Percentiles rank a stretch among this genome's conserved stretches.
Conservation (phyloP, 23 tunicate species). For the Clavelina lepadiformis region DNA sequence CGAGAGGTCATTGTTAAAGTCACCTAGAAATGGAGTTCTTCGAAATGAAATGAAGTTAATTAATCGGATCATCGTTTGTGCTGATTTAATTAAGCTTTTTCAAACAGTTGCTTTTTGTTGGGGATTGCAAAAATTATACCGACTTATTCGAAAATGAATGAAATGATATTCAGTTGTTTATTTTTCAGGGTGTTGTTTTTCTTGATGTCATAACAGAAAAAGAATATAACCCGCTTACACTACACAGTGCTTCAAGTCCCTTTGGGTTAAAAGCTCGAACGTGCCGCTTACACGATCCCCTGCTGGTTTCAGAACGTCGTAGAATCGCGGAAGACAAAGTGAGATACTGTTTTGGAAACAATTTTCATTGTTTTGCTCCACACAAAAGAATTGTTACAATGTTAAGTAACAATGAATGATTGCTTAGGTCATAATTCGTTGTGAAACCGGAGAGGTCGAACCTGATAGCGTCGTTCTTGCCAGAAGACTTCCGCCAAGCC, state of each 20-base stretch:
- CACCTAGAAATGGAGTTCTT: no score
- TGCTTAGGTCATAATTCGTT: conserved; percentile 30
- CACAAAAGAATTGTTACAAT: background rate
- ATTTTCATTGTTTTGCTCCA: background rate
- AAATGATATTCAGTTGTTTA: background rate
- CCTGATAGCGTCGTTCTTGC: conserved; percentile 32
- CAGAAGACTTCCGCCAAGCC: conserved; percentile 51
- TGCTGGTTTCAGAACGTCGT: conserved; percentile 48
- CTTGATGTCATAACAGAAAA: conserved; percentile 53
- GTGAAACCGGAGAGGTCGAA: conserved; percentile 52
- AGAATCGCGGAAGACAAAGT: conserved; percentile 68
- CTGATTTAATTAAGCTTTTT: no score
- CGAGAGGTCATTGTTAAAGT: background rate
- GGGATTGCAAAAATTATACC: no score
- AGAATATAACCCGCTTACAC: conserved; percentile 59
- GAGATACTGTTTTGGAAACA: background rate
- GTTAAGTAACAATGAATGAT: background rate
- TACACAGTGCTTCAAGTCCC: conserved; percentile 23
- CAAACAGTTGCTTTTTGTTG: no score
- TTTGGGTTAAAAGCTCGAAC: conserved; percentile 30
- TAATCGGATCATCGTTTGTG: no score
- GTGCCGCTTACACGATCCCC: conserved; percentile 50
- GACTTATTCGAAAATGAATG: background rate
- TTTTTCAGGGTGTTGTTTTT: conserved; percentile 58
- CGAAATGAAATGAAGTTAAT: no score